Base-by-base conservation (phyloP, 1,140 invertebrate species). In the Cotesia chilonis region DNA sequence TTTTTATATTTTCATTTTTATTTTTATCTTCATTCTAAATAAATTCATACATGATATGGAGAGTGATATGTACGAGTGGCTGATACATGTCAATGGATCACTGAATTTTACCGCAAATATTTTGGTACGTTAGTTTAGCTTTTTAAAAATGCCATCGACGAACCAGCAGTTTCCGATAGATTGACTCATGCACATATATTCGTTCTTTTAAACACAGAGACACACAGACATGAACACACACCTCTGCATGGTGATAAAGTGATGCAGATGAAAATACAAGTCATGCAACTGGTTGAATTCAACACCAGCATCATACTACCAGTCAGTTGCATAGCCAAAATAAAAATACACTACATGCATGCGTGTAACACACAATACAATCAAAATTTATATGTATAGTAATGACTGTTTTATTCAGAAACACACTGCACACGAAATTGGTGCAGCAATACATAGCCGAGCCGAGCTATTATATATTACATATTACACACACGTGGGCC, bases 231-330 rank as follows among this genome's bases (percentile, higher is more conserved):
- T 10, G 10, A 7, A 41, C 9, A 41, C 9, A 41, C 38, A 41
- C 4, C 38, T 20, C 17, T 9, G 17, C 55, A 59, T 59, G n/a
- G 10, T 4, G 1, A 55, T 52, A 17, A 57, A n/a, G 52, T 12
- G 36, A 60, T 35, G 38, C 37, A 54, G 38, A 38, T 37, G 14
- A 65, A 67, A 36, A 20, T 67, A 65, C 36, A 51, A 17, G 14
- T 35, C 12, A 72, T 52, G 70, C 70, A 67, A 72, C 70, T 60
- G 64, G 52, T 72, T 66, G 52, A 41, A 41, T 47, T 65, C 38
- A 17, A 47, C 28, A 28, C 28, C 28, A 28, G 28, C 28, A 28
- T 28, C 28, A 28, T 28, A 28, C 28, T 1, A 20, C 28, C 41
- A 47, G 35, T 64, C 55, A 35, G 5, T 35, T n/a, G 36, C 38